Base-by-base conservation (phyloP, 2,113 vertebrate genomes). In the Reinhardtius hippoglossoides region DNA sequence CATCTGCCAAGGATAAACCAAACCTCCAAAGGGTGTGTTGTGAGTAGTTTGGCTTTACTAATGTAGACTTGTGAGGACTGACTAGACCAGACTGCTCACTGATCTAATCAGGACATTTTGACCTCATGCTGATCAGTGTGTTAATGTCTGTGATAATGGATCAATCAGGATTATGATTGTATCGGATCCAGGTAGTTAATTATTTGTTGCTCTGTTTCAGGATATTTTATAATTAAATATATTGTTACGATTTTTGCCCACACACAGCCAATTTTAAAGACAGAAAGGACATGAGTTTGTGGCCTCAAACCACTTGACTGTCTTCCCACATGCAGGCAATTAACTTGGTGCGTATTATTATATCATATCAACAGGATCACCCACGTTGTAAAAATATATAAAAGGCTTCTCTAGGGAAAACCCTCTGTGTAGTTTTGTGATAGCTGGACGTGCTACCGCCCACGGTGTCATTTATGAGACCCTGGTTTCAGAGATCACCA, bases 401-500 rank as follows among this genome's bases (percentile, higher is more conserved):
- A 6, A 31, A 1, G 8, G 50, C 50, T n/a, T 54, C 20, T 21
- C 18, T 54, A 8, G 20, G 7, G 50, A n/a, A 21, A n/a, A 54
- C 10, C 5, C 15, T 18, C n/a, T 71, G n/a, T 48, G 26, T 67
- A 46, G 12, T 50, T 16, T 31, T 64, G 26, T 55, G 31, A 67
- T 56, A 9, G 26, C 24, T 67, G 57, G 60, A 50, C 65, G 48
- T 70, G 50, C 60, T 73, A 31, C 73, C 61, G 46, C 73, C 82
- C 84, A 88, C 79, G 24, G 24, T 67, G 59, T 87, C 73, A 89
- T 76, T 83, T 57, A 70, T 60, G 44, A 84, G 70, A 88, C 67
- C 81, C 71, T 67, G 58, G 58, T 83, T 83, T 16, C 54, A 44
- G 50, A 62, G 66, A 87, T 88, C 84, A 75, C 86, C 80, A 88